Evolutionary conservation across 1,140 invertebrate genomes (phyloP).

Genomic region (Trichonephila clavipes): DNA sequence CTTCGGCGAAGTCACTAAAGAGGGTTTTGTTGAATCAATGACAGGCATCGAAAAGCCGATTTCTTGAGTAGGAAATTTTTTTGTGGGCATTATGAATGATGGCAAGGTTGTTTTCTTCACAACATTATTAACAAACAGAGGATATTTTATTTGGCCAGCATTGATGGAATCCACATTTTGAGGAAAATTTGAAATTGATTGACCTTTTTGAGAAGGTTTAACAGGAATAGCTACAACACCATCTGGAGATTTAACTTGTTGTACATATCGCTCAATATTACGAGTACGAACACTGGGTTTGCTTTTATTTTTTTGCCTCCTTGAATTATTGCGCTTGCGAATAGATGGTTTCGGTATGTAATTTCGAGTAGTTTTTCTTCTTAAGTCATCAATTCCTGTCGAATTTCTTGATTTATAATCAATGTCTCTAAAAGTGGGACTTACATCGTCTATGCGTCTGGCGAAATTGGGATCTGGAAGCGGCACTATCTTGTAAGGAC

Average conservation of each 20-base stretch:
- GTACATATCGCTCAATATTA: neutral
- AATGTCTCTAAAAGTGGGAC: neutral
- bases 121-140: neutral
- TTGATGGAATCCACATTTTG: neutral
- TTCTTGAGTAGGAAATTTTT: neutral
- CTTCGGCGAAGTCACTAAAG: neutral
- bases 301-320: neutral
- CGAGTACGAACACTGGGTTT: neutral
- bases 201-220: neutral
- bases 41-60: neutral
- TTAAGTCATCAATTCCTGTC: neutral
- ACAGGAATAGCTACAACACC: conserved; percentile 29
- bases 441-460: neutral
- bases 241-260: conserved; percentile 11
- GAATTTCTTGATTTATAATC: neutral
- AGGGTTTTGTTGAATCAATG: neutral
- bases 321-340: neutral
- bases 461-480: neutral
- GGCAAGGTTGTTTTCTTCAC: neutral
- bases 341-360: neutral
- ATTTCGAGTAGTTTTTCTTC: neutral
- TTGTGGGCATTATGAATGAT: neutral
- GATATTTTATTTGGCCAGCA: neutral
- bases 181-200: neutral
- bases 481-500: conserved; percentile 43